Conservation (phyloP, 2,113 vertebrate genomes). For the Fulica atra region DNA sequence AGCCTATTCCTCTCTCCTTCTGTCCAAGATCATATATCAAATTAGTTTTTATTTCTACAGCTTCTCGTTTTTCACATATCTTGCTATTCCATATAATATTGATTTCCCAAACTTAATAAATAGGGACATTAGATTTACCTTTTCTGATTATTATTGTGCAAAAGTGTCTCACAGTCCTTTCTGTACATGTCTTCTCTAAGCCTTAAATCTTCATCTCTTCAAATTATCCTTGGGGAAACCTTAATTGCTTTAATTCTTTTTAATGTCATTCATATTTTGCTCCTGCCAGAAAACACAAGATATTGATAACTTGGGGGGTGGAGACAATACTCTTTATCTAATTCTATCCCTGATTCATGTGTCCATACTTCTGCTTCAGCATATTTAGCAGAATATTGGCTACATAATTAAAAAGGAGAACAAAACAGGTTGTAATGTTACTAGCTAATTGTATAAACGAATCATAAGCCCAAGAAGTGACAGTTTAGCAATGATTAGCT, state of each 20-base stretch:
- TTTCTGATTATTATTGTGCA: neutral
- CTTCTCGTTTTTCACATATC: neutral
- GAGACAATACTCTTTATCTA: neutral
- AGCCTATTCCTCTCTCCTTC: neutral
- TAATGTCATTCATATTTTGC: neutral
- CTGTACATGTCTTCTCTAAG: neutral
- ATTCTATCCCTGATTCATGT: rapidly evolving
- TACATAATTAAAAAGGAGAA: neutral
- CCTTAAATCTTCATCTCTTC: neutral
- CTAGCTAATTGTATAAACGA: neutral
- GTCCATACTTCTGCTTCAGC: neutral
- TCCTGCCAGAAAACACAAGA: neutral
- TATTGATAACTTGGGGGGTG: neutral
- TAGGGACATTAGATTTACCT: neutral
- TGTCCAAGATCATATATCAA: neutral
- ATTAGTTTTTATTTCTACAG: neutral
- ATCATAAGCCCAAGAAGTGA: neutral
- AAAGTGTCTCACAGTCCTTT: neutral
- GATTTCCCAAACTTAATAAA: neutral
- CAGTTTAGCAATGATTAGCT: neutral
- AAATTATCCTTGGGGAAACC: neutral
- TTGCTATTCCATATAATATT: neutral
- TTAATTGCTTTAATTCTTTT: neutral
- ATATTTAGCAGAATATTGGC: neutral
- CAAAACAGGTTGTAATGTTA: neutral